Conservation (phyloP, 2,888 invertebrate genomes). For the Drosophila anomalata region DNA sequence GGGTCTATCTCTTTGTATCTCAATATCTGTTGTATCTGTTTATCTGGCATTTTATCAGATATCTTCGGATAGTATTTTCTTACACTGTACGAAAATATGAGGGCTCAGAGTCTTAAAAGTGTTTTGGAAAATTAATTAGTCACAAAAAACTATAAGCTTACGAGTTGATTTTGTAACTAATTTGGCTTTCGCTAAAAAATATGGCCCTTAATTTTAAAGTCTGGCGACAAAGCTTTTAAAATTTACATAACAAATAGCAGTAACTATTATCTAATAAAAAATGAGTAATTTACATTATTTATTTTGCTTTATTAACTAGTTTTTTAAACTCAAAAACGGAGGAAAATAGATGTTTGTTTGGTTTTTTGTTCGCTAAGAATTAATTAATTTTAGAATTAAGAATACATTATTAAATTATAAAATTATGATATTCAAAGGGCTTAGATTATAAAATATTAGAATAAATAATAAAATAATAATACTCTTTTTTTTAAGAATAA, state of each 20-base stretch:
- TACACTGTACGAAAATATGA: neutral
- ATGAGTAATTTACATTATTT: neutral
- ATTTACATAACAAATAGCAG: neutral
- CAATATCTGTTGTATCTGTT: neutral
- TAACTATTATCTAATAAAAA: neutral
- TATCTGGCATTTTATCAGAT: constrained; percentile 9
- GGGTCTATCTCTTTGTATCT: neutral
- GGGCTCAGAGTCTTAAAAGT: neutral
- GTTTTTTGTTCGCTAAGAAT: too few species aligned
- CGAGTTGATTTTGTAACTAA: neutral
- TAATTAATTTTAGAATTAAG: too few species aligned
- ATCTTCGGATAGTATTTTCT: neutral
- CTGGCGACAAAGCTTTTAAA: neutral
- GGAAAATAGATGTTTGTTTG: too few species aligned
- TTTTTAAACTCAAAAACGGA: neutral
- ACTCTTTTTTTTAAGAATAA: too few species aligned
- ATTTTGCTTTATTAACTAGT: neutral
- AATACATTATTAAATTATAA: too few species aligned
- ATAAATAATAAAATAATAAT: too few species aligned
- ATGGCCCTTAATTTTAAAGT: neutral
- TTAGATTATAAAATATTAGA: too few species aligned
- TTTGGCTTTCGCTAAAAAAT: neutral
- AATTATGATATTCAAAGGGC: too few species aligned
- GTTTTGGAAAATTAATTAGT: neutral
- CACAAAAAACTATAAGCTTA: neutral